These are phyloP conservation scores for Apis mellifera DNA, from an alignment of 1,140 invertebrate genomes.

Conservation along the genomic window Amel_HAv3.1 CM009934.2:9472501-9473000, in stretches of 20 bases:
- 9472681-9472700: not conserved
- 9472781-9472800: conserved; percentile 27
- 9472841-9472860: conserved; percentile 46
- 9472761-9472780: not conserved
- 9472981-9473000: conserved; percentile 65
- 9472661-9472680: not conserved
- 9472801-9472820: conserved; percentile 45
- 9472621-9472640: conserved; percentile 40
- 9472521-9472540: not conserved
- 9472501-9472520: conserved; percentile 23
- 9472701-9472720: conserved; percentile 37
- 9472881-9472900: conserved; percentile 55
- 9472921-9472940: conserved; percentile 44
- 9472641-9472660: conserved; percentile 18
- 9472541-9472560: conserved; percentile 50
- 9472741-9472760: not conserved
- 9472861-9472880: conserved; percentile 39
- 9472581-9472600: conserved; percentile 39
- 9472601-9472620: conserved; percentile 34
- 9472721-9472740: not conserved
- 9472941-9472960: not conserved
- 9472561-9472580: conserved; percentile 1
- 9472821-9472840: conserved; percentile 58
- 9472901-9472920: conserved; percentile 58
- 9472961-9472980: conserved; percentile 46